Base-by-base conservation (phyloP, 1,140 invertebrate species). In the Leptestheria dahalacensis region DNA sequence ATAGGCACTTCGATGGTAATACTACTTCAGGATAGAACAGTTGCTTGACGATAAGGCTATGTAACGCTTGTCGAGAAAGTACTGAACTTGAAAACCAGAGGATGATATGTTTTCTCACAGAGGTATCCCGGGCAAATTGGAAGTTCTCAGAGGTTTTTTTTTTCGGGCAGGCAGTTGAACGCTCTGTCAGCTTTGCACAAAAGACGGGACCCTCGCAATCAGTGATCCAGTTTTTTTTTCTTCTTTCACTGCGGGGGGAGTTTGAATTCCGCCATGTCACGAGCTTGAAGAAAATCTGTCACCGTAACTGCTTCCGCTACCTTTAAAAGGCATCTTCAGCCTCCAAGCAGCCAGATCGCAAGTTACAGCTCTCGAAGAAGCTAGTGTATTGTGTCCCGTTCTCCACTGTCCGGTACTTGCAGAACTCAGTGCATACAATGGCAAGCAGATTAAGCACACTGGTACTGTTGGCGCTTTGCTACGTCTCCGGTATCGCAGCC, bases 181-280 rank as follows among this genome's bases (percentile, higher is more conserved):
- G 33, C 33, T 41, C 33, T 15, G 33, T 41, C 33, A 41, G 33
- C 33, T 15, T 15, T 6, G 33, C 33, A 41, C 33, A 41, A 41
- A 41, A n/a, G n/a, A n/a, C n/a, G 33, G 33, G 33, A 15, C 52
- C 26, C 33, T 6, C 15, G 53, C 33, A 28, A 55, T 55, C 53
- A 55, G 53, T 55, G 53, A 55, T 55, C 53, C 33, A 55, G 53
- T 55, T 50, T 23, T 50, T 50, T 4, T 20, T 20, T 29, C 33
- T 29, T 55, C 20, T 21, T 55, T 55, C 53, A n/a, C 20, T 28
- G n/a, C n/a, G n/a, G n/a, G n/a, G 53, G 53, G 26, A 55, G 53
- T 15, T 41, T 41, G 15, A 15, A 41, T 41, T 41, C 33, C 33
- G 33, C 33, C 33, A 41, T 41, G 33, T 41, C 33, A 41, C 33